Percentiles rank a stretch among this genome's conserved stretches.
Conservation (phyloP, 2,797 vertebrate genomes). For the Allobates femoralis region DNA sequence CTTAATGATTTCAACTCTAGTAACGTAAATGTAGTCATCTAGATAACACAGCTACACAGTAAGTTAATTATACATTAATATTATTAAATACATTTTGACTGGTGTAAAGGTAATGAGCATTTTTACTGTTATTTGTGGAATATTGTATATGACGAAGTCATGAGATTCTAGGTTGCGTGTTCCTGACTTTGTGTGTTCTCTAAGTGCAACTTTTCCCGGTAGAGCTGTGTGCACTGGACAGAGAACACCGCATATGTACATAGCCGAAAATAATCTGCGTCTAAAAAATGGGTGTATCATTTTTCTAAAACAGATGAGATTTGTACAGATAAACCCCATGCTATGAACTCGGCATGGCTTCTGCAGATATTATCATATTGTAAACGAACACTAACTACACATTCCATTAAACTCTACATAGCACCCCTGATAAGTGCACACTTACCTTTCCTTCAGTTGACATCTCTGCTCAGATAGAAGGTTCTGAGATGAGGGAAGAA, state of each 20-base stretch:
- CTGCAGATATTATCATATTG: not conserved
- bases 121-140: not conserved
- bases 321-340: not conserved
- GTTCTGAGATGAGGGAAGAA: not conserved
- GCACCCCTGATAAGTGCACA: not conserved
- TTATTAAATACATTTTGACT: not conserved
- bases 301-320: too few species aligned
- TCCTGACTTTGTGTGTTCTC: not conserved
- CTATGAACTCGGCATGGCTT: not conserved
- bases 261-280: too few species aligned
- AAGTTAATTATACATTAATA: too few species aligned
- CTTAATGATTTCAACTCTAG: not conserved
- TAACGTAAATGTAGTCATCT: not conserved
- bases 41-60: not conserved
- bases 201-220: too few species aligned
- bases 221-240: not conserved
- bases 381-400: not conserved
- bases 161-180: not conserved
- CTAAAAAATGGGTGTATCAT: not conserved
- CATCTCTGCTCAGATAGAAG: constrained; percentile 28
- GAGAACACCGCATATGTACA: not conserved
- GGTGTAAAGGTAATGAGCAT: not conserved
- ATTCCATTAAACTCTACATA: too few species aligned
- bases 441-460: constrained; percentile 35
- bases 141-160: not conserved